Percentiles rank a stretch among this genome's conserved stretches.
These are phyloP conservation scores for Catalaphyllia jardinei DNA, from an alignment of 64 coral and sea anemone species.

Conservation along the genomic window DNA sequence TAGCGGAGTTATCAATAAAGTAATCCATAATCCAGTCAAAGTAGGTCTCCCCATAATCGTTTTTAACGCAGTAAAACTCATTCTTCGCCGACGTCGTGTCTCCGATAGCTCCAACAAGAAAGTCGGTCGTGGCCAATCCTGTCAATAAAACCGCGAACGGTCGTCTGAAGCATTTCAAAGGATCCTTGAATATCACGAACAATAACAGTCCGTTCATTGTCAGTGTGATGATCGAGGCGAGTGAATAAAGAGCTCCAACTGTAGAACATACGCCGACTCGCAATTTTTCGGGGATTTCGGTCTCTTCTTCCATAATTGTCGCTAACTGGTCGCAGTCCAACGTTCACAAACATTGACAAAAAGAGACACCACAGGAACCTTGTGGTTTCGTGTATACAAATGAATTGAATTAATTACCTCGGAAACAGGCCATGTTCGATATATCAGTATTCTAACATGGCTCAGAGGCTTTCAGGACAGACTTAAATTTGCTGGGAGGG, in stretches of 20 bases:
- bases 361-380: no score
- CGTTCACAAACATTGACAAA: no score
- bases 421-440: no score
- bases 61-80: constrained; percentile 34
- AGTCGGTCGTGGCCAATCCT: constrained; percentile 30
- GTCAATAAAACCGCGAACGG: constrained; percentile 44
- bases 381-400: no score
- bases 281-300: background rate
- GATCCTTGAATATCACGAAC: constrained; percentile 54
- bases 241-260: background rate
- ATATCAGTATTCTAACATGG: no score
- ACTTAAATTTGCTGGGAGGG: no score
- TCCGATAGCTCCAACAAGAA: constrained; percentile 24
- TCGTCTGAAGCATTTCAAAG: constrained; percentile 26
- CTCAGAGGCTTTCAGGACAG: no score
- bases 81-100: constrained; percentile 31
- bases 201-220: constrained; percentile 28
- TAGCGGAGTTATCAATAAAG: constrained; percentile 46
- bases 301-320: background rate
- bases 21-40: constrained; percentile 18
- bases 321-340: background rate
- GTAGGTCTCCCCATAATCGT: background rate
- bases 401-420: no score
- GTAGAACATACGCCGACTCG: background rate
- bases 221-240: background rate